Evolutionary conservation across 1,140 invertebrate species (phyloP).

Genomic region (Lucilia cuprina): DNA sequence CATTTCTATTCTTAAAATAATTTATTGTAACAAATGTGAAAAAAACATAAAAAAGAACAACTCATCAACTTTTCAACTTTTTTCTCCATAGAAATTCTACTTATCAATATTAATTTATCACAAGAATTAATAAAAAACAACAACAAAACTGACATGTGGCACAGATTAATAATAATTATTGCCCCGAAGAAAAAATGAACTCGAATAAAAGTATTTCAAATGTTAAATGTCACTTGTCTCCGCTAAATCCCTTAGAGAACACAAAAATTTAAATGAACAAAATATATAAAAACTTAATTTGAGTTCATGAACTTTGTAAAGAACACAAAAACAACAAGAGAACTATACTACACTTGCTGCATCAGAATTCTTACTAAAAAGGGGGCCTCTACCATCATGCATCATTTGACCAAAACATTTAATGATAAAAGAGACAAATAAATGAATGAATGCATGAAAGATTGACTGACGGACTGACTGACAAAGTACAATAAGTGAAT

Average conservation of each 20-base stretch:
- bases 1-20: background rate
- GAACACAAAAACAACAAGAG: background rate
- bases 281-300: background rate
- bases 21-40: background rate
- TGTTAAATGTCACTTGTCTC: background rate
- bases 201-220: background rate
- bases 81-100: background rate
- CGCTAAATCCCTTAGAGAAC: background rate
- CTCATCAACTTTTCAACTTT: background rate
- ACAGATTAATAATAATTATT: slow-evolving; percentile 7
- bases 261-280: background rate
- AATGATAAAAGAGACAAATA: background rate
- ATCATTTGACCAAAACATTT: background rate
- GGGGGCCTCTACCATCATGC: background rate
- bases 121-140: background rate
- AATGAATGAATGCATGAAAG: background rate
- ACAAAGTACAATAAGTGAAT: background rate
- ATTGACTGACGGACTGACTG: background rate
- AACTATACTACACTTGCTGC: no score
- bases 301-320: slow-evolving; percentile 23
- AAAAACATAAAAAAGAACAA: background rate
- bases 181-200: background rate
- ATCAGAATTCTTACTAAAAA: background rate
- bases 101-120: slow-evolving; percentile 9
- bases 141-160: background rate